Conservation (phyloP, 2,113 vertebrate species). For the Bos taurus region DNA sequence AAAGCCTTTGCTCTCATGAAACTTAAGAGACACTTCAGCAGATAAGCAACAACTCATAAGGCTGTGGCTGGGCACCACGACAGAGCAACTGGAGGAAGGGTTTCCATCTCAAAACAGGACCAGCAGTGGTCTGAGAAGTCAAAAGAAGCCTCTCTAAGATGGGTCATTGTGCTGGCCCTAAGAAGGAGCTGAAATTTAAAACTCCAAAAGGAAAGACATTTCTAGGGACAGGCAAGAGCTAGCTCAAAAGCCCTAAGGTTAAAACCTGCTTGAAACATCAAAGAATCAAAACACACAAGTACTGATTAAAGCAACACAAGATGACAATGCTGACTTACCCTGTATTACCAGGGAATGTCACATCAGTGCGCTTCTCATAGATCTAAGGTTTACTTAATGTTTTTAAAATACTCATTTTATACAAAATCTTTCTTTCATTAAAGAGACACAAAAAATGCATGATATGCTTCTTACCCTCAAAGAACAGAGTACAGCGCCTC, state of each 20-base stretch:
- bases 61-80: background rate
- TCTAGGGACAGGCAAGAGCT: background rate
- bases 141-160: background rate
- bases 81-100: background rate
- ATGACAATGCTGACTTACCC: background rate
- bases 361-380: background rate
- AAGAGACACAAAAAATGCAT: background rate
- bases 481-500: background rate
- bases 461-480: background rate
- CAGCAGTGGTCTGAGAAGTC: background rate
- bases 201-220: background rate
- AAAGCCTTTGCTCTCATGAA: background rate
- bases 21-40: background rate
- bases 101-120: background rate
- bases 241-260: background rate
- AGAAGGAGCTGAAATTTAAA: background rate
- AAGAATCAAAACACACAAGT: background rate
- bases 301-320: background rate
- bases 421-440: background rate
- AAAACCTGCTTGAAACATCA: background rate
- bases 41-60: background rate
- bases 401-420: background rate
- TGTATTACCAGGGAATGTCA: background rate
- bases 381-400: background rate
- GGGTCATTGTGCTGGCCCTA: background rate